Base-by-base conservation (phyloP, 1,140 invertebrate species). In the Marisa cornuarietis region DNA sequence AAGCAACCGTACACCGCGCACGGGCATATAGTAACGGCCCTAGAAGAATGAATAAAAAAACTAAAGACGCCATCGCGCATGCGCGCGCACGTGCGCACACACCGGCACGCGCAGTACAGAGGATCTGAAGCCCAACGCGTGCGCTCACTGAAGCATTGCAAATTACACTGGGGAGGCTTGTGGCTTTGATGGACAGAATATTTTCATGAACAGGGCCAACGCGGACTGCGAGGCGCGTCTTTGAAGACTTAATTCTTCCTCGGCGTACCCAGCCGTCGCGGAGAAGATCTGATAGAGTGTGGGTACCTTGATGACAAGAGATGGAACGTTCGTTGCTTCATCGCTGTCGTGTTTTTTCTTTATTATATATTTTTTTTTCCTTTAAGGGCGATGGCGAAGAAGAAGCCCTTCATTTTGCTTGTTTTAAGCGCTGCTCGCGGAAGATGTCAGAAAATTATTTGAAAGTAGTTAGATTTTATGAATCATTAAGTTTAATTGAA, bases 221-320 rank as follows among this genome's bases (percentile, higher is more conserved):
- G 7, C 11, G 58, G 73, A 1, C 58, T 11, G 54, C 61, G 24
- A 13, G 14, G 20, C 31, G 58, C n/a, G 74, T 65, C 42, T 76
- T 76, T 76, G 74, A 76, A 76, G 74, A 76, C 54, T 76, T 65
- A 76, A 76, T 65, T 61, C 42, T 76, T 76, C 63, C 62, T 76
- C 54, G 11, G 11, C 65, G 74, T 76, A 31, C 61, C 24, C 8
- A 10, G 62, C 58, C 52, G 61, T 75, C 52, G 26, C 58, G 20
- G 20, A 13, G 14, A 61, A 75, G 73, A 58, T 58, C 54, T 14
- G 54, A 58, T 58, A 18, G 11, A 58, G 54, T 8, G 11, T 58
- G 54, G 54, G 54, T 61, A 51, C 74, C 49, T 31, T 65, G 74
- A 76, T 76, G 74, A 76, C 63, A 66, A 42, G 31, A 66, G 61